phyloP scores from a whole-genome alignment of 1,140 invertebrate species.

The Ooceraea biroi region DNA sequence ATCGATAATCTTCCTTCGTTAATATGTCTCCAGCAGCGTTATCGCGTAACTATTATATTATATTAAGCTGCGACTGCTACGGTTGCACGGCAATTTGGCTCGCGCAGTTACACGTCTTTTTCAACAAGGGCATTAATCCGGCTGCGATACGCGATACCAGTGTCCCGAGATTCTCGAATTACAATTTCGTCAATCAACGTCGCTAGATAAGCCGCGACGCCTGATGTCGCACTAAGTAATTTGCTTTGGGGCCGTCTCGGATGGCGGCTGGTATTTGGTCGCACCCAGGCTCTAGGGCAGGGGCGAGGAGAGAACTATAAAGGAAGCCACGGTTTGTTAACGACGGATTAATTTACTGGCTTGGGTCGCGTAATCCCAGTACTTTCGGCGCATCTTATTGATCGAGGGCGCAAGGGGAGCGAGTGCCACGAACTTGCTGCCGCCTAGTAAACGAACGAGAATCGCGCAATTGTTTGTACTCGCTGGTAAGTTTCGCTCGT shows the following conservation, averaged over 20 bases:
- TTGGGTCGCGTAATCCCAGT: conserved; percentile 51
- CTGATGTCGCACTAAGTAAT: conserved; percentile 59
- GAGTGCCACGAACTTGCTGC: neutral
- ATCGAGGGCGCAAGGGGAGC: neutral
- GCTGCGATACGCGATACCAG: conserved; percentile 44
- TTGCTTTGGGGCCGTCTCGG: conserved; percentile 61
- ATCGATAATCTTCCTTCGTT: neutral
- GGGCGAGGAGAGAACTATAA: conserved; percentile 25
- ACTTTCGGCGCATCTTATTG: conserved; percentile 64
- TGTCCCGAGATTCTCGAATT: conserved; percentile 56
- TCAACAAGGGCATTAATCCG: conserved; percentile 28
- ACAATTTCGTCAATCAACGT: conserved; percentile 59
- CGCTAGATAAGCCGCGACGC: conserved; percentile 40
- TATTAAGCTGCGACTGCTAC: neutral
- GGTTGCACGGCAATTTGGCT: neutral
- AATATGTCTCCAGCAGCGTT: neutral
- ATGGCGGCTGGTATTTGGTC: conserved; percentile 53
- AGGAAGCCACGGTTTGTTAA: conserved; percentile 68
- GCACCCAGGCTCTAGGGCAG: neutral
- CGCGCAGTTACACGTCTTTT: neutral
- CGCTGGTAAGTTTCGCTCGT: neutral
- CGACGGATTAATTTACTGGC: conserved; percentile 63
- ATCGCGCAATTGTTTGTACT: conserved; percentile 39
- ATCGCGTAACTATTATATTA: neutral
- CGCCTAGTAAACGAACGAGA: conserved; percentile 6